Conservation (phyloP, 1,140 invertebrate genomes). For the Zaprionus ghesquierei region DNA sequence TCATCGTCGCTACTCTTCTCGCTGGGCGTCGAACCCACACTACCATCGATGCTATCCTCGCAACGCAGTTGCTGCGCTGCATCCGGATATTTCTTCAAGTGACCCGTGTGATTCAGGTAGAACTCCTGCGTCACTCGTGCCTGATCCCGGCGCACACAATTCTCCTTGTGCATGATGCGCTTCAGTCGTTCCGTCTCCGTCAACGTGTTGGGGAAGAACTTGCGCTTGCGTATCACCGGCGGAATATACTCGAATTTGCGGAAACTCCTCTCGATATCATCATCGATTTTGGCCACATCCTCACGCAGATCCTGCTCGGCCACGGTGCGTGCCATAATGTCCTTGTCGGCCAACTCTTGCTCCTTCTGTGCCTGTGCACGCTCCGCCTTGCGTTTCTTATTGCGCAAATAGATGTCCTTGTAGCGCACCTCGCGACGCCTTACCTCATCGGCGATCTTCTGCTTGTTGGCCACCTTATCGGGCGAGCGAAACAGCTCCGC, state of each 20-base stretch:
- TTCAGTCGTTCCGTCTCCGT: constrained; percentile 68
- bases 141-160: constrained; percentile 55
- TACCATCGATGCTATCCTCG: constrained; percentile 45
- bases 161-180: constrained; percentile 56
- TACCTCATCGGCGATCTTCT: constrained; percentile 52
- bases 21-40: constrained; percentile 55
- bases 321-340: constrained; percentile 46
- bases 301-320: constrained; percentile 56
- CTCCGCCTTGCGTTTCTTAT: constrained; percentile 37
- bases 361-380: constrained; percentile 10
- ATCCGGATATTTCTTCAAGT: constrained; percentile 56
- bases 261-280: constrained; percentile 66
- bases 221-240: constrained; percentile 46
- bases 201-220: constrained; percentile 68
- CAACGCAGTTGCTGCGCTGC: constrained; percentile 54
- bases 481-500: constrained; percentile 57
- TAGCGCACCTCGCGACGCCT: constrained; percentile 58
- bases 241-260: constrained; percentile 58
- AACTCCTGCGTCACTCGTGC: constrained; percentile 62
- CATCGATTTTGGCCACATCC: constrained; percentile 60
- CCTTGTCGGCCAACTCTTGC: constrained; percentile 34
- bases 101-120: constrained; percentile 54
- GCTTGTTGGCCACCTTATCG: constrained; percentile 58
- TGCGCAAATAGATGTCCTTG: constrained; percentile 64
- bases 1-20: constrained; percentile 76